Evolutionary conservation across 2,888 invertebrate genomes (phyloP).

Genomic region (Clitarchus hookeri): DNA sequence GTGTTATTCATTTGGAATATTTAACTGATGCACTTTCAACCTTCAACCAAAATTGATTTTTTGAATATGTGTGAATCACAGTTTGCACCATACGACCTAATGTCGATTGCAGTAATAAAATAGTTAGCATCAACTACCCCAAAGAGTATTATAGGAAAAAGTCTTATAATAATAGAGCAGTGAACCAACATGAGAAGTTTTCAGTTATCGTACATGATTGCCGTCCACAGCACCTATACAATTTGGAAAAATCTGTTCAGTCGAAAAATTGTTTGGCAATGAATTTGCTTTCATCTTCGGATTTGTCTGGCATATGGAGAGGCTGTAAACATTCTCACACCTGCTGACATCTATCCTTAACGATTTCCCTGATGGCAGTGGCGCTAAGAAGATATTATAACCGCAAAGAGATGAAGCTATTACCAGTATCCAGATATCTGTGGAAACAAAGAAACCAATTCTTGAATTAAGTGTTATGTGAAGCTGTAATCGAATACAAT

Average conservation of each 20-base stretch:
- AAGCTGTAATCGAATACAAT: too few relatives aligned
- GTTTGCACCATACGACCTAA: not conserved
- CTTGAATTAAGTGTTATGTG: too few relatives aligned
- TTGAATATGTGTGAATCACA: slow-evolving; percentile 1
- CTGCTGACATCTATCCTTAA: slow-evolving; percentile 6
- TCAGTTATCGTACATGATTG: not conserved
- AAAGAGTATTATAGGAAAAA: not conserved
- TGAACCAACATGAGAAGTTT: not conserved
- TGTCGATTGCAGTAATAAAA: not conserved
- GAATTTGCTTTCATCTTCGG: slow-evolving; percentile 3
- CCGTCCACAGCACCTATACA: not conserved
- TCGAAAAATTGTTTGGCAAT: not conserved
- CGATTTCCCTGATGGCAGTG: not conserved
- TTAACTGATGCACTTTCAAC: not conserved
- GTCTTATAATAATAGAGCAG: not conserved
- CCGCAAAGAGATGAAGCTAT: not conserved
- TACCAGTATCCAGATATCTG: not conserved
- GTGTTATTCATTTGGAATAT: slow-evolving; percentile 10
- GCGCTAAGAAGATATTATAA: not conserved
- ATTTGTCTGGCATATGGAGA: not conserved
- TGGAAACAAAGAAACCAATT: not conserved
- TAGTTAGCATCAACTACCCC: not conserved
- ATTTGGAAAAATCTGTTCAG: not conserved
- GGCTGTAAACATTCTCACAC: not conserved
- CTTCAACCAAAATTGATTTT: not conserved